Conservation (phyloP, 2,797 vertebrate species). For the Anguilla pacifica region DNA sequence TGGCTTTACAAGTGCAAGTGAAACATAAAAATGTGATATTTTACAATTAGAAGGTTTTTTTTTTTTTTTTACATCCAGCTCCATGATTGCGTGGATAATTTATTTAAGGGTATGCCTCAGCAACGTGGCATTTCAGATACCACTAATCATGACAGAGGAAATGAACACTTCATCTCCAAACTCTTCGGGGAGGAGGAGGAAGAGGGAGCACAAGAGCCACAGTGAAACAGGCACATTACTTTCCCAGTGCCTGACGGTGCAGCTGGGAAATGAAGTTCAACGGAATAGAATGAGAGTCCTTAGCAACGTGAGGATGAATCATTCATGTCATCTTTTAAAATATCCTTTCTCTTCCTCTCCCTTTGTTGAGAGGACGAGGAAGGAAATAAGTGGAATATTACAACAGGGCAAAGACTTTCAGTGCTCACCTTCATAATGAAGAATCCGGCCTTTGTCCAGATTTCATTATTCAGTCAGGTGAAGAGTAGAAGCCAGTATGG, state of each 20-base stretch:
- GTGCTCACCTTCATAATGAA: background rate
- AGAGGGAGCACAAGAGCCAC: background rate
- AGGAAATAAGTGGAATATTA: too few relatives aligned
- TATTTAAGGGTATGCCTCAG: background rate
- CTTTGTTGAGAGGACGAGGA: background rate
- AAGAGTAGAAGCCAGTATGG: background rate
- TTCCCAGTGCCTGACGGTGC: background rate
- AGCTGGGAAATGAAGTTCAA: constrained; percentile 21
- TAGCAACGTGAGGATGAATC: background rate
- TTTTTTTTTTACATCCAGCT: background rate
- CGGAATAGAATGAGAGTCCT: background rate
- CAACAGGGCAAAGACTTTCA: too few relatives aligned
- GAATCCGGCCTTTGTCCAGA: background rate
- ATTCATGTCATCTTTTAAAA: background rate
- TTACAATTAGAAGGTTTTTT: background rate
- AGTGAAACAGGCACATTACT: background rate
- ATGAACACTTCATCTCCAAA: background rate
- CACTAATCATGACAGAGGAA: background rate
- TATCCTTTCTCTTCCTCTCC: background rate
- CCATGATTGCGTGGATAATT: background rate
- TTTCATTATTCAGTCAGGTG: background rate
- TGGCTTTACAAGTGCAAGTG: background rate
- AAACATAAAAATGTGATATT: background rate
- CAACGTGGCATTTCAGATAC: background rate
- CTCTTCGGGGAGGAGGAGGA: background rate